A percentile compares a stretch with the other conserved stretches of the same genome.
Evolutionary conservation across 2,113 vertebrate species (phyloP).

Genomic region (Oreochromis spilurus): DNA sequence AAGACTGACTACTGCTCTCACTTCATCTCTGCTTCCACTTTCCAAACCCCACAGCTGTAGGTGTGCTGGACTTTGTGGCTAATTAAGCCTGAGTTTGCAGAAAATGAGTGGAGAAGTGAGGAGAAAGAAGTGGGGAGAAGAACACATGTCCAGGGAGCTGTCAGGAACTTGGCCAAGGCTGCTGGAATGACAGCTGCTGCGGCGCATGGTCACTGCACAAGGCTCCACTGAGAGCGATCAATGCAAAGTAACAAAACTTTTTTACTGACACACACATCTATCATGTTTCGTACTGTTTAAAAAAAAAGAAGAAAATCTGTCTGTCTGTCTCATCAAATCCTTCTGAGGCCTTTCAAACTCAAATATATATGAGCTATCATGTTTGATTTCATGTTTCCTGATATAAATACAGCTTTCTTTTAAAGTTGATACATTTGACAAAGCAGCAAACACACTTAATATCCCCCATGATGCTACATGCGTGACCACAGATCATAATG

Average conservation of each 20-base stretch:
- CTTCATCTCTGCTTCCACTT: not conserved
- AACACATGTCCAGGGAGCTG: slow-evolving; percentile 40
- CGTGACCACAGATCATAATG: not conserved
- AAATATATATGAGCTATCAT: not conserved
- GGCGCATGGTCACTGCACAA: not conserved
- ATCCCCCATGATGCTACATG: not conserved
- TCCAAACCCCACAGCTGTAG: not conserved
- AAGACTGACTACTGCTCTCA: not conserved
- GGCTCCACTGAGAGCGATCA: slow-evolving; percentile 18
- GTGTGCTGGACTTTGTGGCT: not conserved
- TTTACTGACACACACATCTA: slow-evolving; percentile 10
- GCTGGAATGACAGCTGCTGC: slow-evolving; percentile 64
- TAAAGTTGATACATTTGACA: not conserved
- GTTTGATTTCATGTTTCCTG: not conserved
- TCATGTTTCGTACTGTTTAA: not conserved
- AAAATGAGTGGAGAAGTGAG: not conserved
- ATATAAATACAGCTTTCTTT: not conserved
- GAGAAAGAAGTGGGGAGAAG: not conserved
- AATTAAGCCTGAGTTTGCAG: slow-evolving; percentile 3
- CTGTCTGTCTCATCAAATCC: not conserved
- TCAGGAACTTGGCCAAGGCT: slow-evolving; percentile 59
- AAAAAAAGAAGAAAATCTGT: no score
- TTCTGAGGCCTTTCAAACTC: not conserved
- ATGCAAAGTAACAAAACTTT: slow-evolving; percentile 12
- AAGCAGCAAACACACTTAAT: not conserved